Evolutionary conservation across 1,140 invertebrate genomes (phyloP), one percentile per base, ranked within the genome.

Genomic region (Littorina saxatilis): DNA sequence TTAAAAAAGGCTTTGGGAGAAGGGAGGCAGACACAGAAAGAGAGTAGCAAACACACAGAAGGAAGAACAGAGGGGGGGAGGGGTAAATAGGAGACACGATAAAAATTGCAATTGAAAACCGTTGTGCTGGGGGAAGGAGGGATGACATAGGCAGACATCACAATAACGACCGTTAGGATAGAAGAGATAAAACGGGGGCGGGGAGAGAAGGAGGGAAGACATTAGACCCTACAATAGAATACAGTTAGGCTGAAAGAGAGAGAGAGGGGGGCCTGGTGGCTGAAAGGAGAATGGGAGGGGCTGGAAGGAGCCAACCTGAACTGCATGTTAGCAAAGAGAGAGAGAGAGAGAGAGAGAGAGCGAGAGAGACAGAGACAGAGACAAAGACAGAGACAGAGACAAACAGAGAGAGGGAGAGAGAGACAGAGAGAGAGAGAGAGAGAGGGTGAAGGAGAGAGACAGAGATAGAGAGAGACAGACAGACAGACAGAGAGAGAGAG

Each of bases 381-480:
- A 43, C 32, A n/a, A 27, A 39, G 39, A 73, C 35, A 15, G 23
- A 4, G 35, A 40, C 9, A 40, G 23, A 40, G 70, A 37, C 27
- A n/a, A n/a, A n/a, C n/a, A n/a, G n/a, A n/a, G n/a, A n/a, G n/a
- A n/a, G n/a, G n/a, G 61, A n/a, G 66, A 37, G 32, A 43, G 70
- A 73, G 23, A 43, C 1, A 20, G 39, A 73, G 39, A 3, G 66
- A 17, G 1, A 39, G 29, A 32, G n/a, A 70, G 66, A 20, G n/a
- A n/a, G n/a, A n/a, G n/a, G n/a, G n/a, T n/a, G n/a, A 70, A 32
- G 17, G 68, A 70, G 68, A 40, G 68, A 40, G 68, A 70, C 29
- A 70, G 11, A 39, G 68, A 39, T 11, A 70, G 39, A 70, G 27
- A 70, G 39, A 70, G 17, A 37, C 17, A 27, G 20, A 47, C 2